Base-by-base conservation (phyloP, 2,113 vertebrate genomes). In the Alectura lathami region DNA sequence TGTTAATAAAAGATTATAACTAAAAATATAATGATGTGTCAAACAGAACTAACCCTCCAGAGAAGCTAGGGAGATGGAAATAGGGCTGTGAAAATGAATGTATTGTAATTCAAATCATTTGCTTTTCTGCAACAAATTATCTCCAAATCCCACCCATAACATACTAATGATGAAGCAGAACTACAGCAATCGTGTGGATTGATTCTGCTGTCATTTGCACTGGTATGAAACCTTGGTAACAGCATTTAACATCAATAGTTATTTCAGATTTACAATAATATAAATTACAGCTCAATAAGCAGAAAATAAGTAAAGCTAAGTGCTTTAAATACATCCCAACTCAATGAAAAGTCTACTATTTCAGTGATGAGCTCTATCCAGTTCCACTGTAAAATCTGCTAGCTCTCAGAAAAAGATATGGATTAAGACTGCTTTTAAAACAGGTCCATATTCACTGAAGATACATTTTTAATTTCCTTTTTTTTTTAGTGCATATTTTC, bases 1-100 rank as follows among this genome's bases (percentile, higher is more conserved):
- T 88, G 83, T 95, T 96, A 94, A 93, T 96, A 94, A 94, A 95
- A 89, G 87, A 96, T 96, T 93, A 85, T 90, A 96, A 91, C 91
- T 94, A 91, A 96, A 96, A 97, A 91, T 95, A 94, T 89, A 96
- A 95, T 90, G 85, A 94, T 85, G 60, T 91, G 94, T 91, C 93
- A 96, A 92, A 92, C 21, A 85, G 47, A 94, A 94, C 62, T 94
- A 94, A 90, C 86, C 50, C 73, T 96, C 76, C 64, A 96, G 91
- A 96, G 80, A 72, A 96, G 64, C 70, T 94, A 93, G 89, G 82
- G 76, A 93, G 80, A 92, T 92, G 74, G 59, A 91, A 96, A 89
- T 34, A 67, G n/a, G 87, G 40, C 70, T 85, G 43, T 74, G 77
- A 73, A 90, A 91, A 92, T 5, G 8, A 85, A 67, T 40, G 23